Evolutionary conservation across 2,888 invertebrate genomes (phyloP).

Genomic region (Crematogaster levior): DNA sequence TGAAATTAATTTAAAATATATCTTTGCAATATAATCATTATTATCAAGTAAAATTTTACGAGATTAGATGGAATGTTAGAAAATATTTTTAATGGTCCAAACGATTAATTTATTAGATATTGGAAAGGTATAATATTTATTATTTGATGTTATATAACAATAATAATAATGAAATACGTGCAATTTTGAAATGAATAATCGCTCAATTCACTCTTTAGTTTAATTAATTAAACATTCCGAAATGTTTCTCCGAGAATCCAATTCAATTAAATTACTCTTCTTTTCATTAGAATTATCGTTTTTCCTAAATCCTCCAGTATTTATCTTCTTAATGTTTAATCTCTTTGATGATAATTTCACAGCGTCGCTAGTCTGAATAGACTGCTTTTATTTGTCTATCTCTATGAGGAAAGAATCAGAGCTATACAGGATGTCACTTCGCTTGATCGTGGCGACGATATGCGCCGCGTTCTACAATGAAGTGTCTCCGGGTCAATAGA

Average conservation of each 20-base stretch:
- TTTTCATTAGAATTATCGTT: background rate
- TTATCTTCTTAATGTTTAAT: background rate
- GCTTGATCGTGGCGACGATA: background rate
- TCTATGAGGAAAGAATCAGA: background rate
- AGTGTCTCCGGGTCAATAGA: conserved; percentile 25
- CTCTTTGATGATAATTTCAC: background rate
- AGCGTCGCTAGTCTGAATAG: background rate
- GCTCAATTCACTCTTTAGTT: background rate
- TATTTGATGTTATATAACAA: background rate
- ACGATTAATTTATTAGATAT: background rate
- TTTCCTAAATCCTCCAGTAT: background rate
- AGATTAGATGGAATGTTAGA: background rate
- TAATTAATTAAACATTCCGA: conserved; percentile 18
- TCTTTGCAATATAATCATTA: background rate
- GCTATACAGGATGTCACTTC: background rate
- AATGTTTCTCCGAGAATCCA: background rate
- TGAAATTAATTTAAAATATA: background rate
- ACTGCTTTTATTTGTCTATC: background rate
- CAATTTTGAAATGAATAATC: background rate
- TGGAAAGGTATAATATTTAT: conserved; percentile 1
- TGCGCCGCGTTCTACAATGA: background rate
- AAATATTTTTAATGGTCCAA: background rate
- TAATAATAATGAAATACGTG: background rate
- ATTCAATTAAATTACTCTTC: background rate
- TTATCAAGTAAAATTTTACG: background rate